Evolutionary conservation across 2,113 vertebrate species (phyloP), one percentile per base, ranked within the genome.

Genomic region (Miniopterus natalensis): DNA sequence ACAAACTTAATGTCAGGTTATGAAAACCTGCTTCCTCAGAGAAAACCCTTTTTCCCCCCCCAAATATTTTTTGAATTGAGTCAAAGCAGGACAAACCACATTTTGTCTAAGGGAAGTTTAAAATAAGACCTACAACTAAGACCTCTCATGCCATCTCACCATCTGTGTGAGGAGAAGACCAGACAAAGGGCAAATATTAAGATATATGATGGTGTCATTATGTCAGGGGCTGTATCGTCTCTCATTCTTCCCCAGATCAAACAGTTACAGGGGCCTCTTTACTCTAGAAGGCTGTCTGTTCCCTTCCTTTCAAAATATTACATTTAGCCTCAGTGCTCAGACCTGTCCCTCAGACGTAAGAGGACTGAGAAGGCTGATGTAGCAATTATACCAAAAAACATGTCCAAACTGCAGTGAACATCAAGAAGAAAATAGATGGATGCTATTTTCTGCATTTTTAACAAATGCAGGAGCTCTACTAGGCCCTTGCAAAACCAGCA

Each of bases 381-480:
- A 1, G 27, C 59, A 47, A 86, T 87, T 94, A 49, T 36, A 68
- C 42, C 18, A n/a, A n/a, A 29, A 36, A 59, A 63, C 8, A 78
- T 3, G 20, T 84, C 57, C 40, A 63, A 88, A 92, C 1, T 29
- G 21, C 71, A 90, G 10, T 9, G 15, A 59, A 53, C 47, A 84
- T 83, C 18, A 87, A 74, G 27, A 80, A 79, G 36, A 73, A 92
- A 90, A 92, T n/a, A 83, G 31, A 49, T 42, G 4, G 5, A 45
- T 23, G 27, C 74, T 42, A 7, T 84, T 90, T 86, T 74, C 42
- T 65, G 42, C 36, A 49, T 85, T 78, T 93, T 45, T 86, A 96
- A 68, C 36, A 73, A 94, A 45, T 89, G 9, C 6, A 55, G 45
- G 15, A 59, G 90, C 77, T 59, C 45, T 66, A 55, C 70, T 5